These are phyloP conservation scores for Prorops nasuta DNA, from an alignment of 1,140 invertebrate species.

Conservation along the genomic window DNA sequence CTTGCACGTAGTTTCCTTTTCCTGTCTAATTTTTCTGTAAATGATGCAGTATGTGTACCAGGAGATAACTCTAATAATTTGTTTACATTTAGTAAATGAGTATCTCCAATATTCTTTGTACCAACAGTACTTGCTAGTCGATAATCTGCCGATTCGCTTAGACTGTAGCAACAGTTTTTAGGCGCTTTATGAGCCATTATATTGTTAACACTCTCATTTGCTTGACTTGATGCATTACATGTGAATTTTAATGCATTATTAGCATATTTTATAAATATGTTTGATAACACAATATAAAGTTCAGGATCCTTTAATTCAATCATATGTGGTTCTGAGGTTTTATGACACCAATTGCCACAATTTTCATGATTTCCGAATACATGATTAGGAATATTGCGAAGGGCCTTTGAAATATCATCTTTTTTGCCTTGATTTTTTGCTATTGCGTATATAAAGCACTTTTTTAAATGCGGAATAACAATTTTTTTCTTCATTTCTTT, in stretches of 20 bases:
- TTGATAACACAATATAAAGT: constrained; percentile 15
- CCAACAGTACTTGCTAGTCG: constrained; percentile 18
- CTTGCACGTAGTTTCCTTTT: background rate
- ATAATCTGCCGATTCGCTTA: constrained; percentile 23
- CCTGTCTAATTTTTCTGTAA: background rate
- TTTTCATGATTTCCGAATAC: background rate
- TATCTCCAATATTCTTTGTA: constrained; percentile 23
- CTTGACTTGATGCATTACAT: constrained; percentile 26
- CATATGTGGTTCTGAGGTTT: background rate
- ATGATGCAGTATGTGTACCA: background rate
- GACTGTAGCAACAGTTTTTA: constrained; percentile 25
- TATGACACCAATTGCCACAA: background rate
- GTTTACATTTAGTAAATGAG: constrained; percentile 6
- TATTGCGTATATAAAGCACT: background rate
- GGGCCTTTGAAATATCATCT: background rate
- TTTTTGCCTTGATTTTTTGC: background rate
- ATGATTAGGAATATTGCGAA: background rate
- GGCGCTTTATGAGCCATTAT: constrained; percentile 22
- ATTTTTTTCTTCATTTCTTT: background rate
- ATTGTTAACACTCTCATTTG: constrained; percentile 29
- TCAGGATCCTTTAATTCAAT: constrained; percentile 13
- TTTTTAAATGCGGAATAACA: background rate
- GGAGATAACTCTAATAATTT: background rate
- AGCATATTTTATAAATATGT: constrained; percentile 24
- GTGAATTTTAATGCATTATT: constrained; percentile 24